A percentile compares a stretch with the other conserved stretches of the same genome.
Evolutionary conservation across 2,888 invertebrate genomes (phyloP).

Genomic region (Tolmerus cingulatus): DNA sequence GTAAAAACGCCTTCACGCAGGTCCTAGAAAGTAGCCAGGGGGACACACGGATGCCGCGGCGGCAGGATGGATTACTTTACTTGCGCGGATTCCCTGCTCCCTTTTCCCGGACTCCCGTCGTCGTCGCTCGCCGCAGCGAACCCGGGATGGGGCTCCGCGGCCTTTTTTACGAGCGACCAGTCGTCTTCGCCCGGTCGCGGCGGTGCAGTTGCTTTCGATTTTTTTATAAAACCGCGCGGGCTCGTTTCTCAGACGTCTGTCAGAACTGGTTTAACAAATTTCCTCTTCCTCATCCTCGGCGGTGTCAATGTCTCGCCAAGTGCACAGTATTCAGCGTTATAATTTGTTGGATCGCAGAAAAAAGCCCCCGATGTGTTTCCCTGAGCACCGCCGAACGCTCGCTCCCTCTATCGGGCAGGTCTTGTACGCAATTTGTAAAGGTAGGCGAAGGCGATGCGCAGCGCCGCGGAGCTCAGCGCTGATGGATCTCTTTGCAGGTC

Average conservation of each 20-base stretch:
- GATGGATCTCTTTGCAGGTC: background rate
- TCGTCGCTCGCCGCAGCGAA: background rate
- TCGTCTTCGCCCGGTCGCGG: background rate
- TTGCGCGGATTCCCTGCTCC: slow-evolving; percentile 16
- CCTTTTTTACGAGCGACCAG: slow-evolving; percentile 1
- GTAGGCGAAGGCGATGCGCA: background rate
- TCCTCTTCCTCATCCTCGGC: slow-evolving; percentile 37
- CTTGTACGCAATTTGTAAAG: slow-evolving; percentile 25
- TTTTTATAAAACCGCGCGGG: background rate
- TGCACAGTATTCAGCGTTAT: slow-evolving; percentile 37
- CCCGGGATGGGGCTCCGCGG: background rate
- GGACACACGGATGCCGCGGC: slow-evolving; percentile 5
- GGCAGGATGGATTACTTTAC: slow-evolving; percentile 32
- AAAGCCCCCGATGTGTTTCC: background rate
- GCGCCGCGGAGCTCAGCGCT: background rate
- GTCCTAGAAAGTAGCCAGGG: slow-evolving; percentile 6
- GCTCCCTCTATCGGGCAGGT: background rate
- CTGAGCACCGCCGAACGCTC: background rate
- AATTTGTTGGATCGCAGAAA: slow-evolving; percentile 16
- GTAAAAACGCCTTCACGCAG: background rate
- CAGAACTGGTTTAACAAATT: slow-evolving; percentile 48
- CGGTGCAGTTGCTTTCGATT: slow-evolving; percentile 9
- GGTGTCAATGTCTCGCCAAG: slow-evolving; percentile 36
- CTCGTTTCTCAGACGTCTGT: slow-evolving; percentile 45
- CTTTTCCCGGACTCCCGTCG: background rate